Percentiles rank a stretch among this genome's conserved stretches.
Evolutionary conservation across 2,888 invertebrate genomes (phyloP).

Genomic region (Cylindroiulus punctatus): DNA sequence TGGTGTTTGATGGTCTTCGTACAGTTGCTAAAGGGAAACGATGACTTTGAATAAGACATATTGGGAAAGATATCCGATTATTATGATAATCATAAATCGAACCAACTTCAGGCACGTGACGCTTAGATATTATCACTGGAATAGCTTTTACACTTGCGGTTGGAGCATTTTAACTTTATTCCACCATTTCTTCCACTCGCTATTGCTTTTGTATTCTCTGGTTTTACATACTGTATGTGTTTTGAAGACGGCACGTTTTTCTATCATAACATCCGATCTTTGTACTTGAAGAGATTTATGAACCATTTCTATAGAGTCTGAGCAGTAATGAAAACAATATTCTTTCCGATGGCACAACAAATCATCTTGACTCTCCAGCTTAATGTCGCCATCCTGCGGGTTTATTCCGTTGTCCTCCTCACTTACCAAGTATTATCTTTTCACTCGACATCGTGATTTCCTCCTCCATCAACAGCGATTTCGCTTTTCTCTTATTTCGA

Average conservation of each 20-base stretch:
- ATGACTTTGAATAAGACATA: not conserved
- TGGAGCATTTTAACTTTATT: not conserved
- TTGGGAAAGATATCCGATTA: not conserved
- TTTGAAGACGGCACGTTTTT: conserved; percentile 32
- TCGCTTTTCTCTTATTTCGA: conserved; percentile 35
- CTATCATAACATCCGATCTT: conserved; percentile 33
- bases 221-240: not conserved
- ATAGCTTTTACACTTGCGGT: too few species aligned
- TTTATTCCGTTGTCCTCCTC: conserved; percentile 42
- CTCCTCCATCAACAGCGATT: conserved; percentile 44
- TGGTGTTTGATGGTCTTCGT: not conserved
- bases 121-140: too few species aligned
- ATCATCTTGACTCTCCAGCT: not conserved
- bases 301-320: conserved; percentile 40
- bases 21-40: not conserved
- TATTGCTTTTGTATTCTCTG: too few species aligned
- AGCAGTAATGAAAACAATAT: conserved; percentile 30
- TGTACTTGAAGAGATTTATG: conserved; percentile 19
- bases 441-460: conserved; percentile 45
- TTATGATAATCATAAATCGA: too few species aligned
- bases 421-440: conserved; percentile 24
- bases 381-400: conserved; percentile 28
- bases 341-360: conserved; percentile 27
- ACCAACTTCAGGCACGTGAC: too few species aligned
- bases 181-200: not conserved